phyloP scores from a whole-genome alignment of 1,140 invertebrate genomes.

The Ostrea edulis region DNA sequence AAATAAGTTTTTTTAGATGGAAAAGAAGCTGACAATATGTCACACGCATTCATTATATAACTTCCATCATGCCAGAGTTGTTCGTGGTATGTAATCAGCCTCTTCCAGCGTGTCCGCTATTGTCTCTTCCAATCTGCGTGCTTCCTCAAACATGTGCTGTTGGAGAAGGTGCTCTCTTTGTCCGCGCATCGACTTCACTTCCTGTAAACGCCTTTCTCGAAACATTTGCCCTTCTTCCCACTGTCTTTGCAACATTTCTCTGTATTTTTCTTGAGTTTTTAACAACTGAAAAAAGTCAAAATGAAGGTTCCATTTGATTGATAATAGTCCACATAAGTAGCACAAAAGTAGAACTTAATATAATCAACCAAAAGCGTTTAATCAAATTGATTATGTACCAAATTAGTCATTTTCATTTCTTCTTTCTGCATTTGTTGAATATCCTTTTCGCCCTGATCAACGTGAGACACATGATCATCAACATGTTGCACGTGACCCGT shows the following conservation, averaged over 20 bases:
- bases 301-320: not conserved
- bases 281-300: conserved; percentile 34
- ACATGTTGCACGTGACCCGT: conserved; percentile 46
- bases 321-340: too few relatives aligned
- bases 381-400: not conserved
- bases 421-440: conserved; percentile 49
- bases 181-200: conserved; percentile 31
- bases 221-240: conserved; percentile 42
- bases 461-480: conserved; percentile 51
- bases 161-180: conserved; percentile 33
- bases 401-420: conserved; percentile 50
- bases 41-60: too few relatives aligned
- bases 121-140: conserved; percentile 30
- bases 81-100: conserved; percentile 43
- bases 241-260: not conserved
- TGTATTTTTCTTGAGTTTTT: conserved; percentile 34
- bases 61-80: not conserved
- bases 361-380: not conserved
- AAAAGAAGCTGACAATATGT: too few relatives aligned
- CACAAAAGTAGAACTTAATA: too few relatives aligned
- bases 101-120: conserved; percentile 42
- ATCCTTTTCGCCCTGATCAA: conserved; percentile 57
- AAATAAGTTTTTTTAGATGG: too few relatives aligned
- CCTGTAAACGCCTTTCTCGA: conserved; percentile 29
- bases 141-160: conserved; percentile 27